These are phyloP conservation scores for Drosophila teissieri DNA, from an alignment of 1,140 invertebrate species.

Conservation along the genomic window DNA sequence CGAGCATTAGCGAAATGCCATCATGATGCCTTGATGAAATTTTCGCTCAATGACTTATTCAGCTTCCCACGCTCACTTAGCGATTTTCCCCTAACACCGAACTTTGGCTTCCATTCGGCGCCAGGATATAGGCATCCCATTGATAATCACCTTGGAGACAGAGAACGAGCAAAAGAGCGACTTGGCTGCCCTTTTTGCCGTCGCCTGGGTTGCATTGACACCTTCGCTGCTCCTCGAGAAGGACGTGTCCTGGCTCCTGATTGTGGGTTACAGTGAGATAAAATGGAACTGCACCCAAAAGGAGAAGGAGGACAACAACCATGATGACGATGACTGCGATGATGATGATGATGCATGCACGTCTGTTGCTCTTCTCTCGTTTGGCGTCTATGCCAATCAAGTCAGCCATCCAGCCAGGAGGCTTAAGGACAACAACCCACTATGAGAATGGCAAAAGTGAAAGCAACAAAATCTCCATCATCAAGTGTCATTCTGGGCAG, in stretches of 20 bases:
- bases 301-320: conserved; percentile 20
- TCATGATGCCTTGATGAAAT: conserved; percentile 53
- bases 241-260: conserved; percentile 44
- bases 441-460: conserved; percentile 69
- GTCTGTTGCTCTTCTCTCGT: conserved; percentile 28
- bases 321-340: conserved; percentile 6
- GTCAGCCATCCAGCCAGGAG: conserved; percentile 22
- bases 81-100: conserved; percentile 22
- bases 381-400: conserved; percentile 54
- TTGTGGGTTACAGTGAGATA: conserved; percentile 10
- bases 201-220: conserved; percentile 31
- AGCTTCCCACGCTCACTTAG: conserved; percentile 44
- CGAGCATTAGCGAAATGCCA: conserved; percentile 67
- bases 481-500: conserved; percentile 81
- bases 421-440: conserved; percentile 33
- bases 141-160: conserved; percentile 67
- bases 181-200: conserved; percentile 35
- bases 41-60: conserved; percentile 63
- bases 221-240: conserved; percentile 28
- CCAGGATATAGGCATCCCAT: conserved; percentile 27
- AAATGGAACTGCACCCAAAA: conserved; percentile 38
- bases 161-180: conserved; percentile 30
- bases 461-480: conserved; percentile 83
- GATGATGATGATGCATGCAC: conserved; percentile 27
- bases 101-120: conserved; percentile 49